Evolutionary conservation across 2,797 vertebrate species (phyloP), one percentile per base, ranked within the genome.

Genomic region (Myotis myotis): DNA sequence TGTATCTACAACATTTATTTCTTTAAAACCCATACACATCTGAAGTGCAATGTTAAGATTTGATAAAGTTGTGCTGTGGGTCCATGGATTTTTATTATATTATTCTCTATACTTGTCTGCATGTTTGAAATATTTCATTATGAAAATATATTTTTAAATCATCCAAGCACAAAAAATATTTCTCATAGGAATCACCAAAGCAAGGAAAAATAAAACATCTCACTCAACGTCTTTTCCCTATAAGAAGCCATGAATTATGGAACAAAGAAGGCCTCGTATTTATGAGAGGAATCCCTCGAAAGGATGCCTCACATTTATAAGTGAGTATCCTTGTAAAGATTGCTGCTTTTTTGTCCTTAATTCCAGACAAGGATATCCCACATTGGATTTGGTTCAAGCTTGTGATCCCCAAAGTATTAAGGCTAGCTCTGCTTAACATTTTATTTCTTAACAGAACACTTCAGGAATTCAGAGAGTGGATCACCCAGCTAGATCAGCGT

Each of bases 81-180:
- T 91, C 82, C 86, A 93, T 49, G 88, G 95, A 89, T 92, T 96
- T 96, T 97, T 96, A 96, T 97, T 95, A 93, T 74, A 93, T 93
- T 96, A 89, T 97, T 97, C 93, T 97, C 93, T 89, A 92, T 95
- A 91, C 92, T 97, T 97, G 90, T 95, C 97, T 96, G 88, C 88
- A 89, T 96, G 66, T 96, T 94, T 97, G 93, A 96, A 97, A 97
- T 96, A 96, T 96, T 97, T 95, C 93, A 96, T 97, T 96, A 96
- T 95, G 96, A 96, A 96, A 86, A 97, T 80, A 93, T 87, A 96
- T 96, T 97, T 97, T 96, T 97, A 96, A 97, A 95, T 91, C 92
- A 94, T 41, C 90, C 87, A 96, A 95, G 95, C 93, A 87, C 82
- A 91, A 91, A 95, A 95, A 94, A 88, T 94, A 96, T 96, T 95